Base-by-base conservation (phyloP, 1,140 invertebrate species). In the Aleiodes sp. region DNA sequence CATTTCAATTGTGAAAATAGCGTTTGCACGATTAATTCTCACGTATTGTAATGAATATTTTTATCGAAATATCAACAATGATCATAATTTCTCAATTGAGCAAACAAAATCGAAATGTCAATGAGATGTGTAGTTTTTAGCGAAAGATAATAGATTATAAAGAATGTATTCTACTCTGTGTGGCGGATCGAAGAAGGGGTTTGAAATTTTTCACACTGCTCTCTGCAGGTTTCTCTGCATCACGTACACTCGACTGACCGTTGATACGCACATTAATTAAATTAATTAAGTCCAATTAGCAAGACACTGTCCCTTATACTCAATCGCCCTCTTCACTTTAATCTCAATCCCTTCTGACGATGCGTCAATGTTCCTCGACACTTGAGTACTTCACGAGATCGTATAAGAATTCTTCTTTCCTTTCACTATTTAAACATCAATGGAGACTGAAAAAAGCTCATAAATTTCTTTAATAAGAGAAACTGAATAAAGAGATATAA, bases 201-300 rank as follows among this genome's bases (percentile, higher is more conserved):
- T 68, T 46, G 65, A 68, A 33, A 61, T 72, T 72, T 72, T 68
- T 72, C 70, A 39, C 43, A 61, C 62, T 68, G 66, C 66, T 68
- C 65, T 68, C 57, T 68, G 70, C 61, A 72, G 70, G 59, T 68
- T 71, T 73, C 68, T 67, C 65, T 68, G 66, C 57, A 21, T 39
- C 7, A 19, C 35, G 52, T 41, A 29, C 29, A 60, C 3, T 43
- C 26, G 56, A 57, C 61, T 57, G 46, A 21, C 63, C 37, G 41
- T 68, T 75, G 70, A 72, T 74, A 70, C 67, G 35, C 41, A 52
- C 68, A 76, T 76, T 76, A 76, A 76, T 76, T 76, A 74, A 72
- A 74, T 72, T 76, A 73, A 76, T 76, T 72, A 74, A 74, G 74
- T 71, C 72, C 68, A 76, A 76, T 76, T 74, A 76, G 70, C 52